Evolutionary conservation across 2,797 vertebrate genomes (phyloP).

Genomic region (Rachycentron canadum): DNA sequence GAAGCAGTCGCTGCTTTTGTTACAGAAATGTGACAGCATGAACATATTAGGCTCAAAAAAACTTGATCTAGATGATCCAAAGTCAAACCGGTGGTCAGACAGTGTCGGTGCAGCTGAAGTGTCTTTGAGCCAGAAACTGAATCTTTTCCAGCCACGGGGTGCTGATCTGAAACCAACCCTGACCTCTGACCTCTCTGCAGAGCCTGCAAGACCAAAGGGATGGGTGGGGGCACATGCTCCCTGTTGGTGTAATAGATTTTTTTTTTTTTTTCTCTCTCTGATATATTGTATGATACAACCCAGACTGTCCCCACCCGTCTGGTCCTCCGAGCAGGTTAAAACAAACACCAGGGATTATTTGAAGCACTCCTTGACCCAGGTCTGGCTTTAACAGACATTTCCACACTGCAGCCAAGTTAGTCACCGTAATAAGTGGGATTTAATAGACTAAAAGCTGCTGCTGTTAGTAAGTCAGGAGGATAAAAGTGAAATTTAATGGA

Average conservation of each 20-base stretch:
- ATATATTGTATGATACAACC: background rate
- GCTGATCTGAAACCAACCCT: conserved; percentile 1
- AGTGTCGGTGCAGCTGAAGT: background rate
- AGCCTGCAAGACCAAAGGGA: too few relatives aligned
- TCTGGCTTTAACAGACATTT: conserved; percentile 5
- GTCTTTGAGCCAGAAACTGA: conserved; percentile 19
- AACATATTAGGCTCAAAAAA: too few relatives aligned
- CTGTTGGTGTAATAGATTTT: background rate
- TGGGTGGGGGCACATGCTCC: too few relatives aligned
- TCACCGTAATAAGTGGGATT: background rate
- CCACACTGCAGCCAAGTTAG: conserved; percentile 10
- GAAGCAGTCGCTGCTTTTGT: background rate
- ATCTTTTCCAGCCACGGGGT: background rate
- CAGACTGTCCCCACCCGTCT: conserved; percentile 42
- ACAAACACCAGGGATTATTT: conserved; percentile 17
- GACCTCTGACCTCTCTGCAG: conserved; percentile 21
- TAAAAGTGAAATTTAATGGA: conserved; percentile 47
- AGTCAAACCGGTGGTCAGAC: background rate
- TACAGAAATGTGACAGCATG: background rate
- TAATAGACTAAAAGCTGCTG: conserved; percentile 14
- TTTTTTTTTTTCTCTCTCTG: background rate
- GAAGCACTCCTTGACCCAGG: background rate
- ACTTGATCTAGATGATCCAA: too few relatives aligned
- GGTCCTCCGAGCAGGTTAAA: conserved; percentile 17
- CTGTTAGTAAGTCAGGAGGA: background rate